phyloP scores from a whole-genome alignment of 2,113 vertebrate species.

The Stigmatopora argus region DNA sequence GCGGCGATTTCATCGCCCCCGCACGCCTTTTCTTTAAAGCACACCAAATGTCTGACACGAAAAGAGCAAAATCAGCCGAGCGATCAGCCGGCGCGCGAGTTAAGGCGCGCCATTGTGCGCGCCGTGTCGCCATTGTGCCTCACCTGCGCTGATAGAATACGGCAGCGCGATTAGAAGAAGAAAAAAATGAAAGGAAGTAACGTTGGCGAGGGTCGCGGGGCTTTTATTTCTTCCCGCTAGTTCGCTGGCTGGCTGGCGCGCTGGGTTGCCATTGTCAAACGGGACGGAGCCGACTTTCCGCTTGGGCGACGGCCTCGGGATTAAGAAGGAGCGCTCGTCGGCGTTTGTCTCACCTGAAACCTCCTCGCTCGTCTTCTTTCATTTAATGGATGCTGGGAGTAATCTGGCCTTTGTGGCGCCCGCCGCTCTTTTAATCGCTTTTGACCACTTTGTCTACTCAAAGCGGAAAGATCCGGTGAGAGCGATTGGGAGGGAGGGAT shows the following conservation, averaged over 20 bases:
- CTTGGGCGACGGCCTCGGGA: conserved; percentile 53
- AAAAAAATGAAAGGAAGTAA: not conserved
- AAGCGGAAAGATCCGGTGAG: no score
- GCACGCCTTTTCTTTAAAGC: not conserved
- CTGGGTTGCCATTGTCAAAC: conserved; percentile 18
- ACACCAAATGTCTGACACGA: not conserved
- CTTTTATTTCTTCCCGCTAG: conserved; percentile 55
- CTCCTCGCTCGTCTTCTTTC: conserved; percentile 49
- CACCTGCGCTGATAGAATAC: conserved; percentile 45
- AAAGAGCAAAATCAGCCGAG: not conserved
- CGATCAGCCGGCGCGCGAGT: conserved; percentile 8
- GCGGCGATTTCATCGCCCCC: not conserved
- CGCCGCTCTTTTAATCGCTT: not conserved
- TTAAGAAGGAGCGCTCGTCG: conserved; percentile 66
- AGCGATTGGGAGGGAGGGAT: no score
- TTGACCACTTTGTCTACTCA: not conserved
- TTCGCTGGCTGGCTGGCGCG: conserved; percentile 34
- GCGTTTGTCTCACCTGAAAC: conserved; percentile 64
- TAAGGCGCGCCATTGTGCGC: conserved; percentile 6
- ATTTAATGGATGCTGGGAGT: conserved; percentile 71
- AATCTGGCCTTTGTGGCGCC: conserved; percentile 35
- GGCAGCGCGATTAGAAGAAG: conserved; percentile 37
- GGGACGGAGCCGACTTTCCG: conserved; percentile 65
- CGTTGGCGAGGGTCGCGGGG: conserved; percentile 28
- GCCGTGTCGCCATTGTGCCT: conserved; percentile 26